A percentile compares a stretch with the other conserved stretches of the same genome.
phyloP scores from a whole-genome alignment of 2,888 invertebrate genomes.

The Xanthia icteritia region DNA sequence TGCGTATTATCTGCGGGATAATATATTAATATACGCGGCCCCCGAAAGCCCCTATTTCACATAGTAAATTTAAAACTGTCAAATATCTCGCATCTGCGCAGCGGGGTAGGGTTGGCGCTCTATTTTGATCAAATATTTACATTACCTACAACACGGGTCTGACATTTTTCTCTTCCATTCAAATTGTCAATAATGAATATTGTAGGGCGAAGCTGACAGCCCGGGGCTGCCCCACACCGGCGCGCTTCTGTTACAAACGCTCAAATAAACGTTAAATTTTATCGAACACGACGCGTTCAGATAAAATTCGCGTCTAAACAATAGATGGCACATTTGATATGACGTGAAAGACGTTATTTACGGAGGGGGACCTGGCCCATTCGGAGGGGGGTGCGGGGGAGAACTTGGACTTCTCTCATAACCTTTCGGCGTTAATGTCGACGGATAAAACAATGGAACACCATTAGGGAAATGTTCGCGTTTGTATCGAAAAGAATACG shows the following conservation, averaged over 20 bases:
- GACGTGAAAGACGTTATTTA: conserved; percentile 66
- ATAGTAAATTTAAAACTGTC: conserved; percentile 68
- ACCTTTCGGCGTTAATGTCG: conserved; percentile 62
- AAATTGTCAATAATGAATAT: conserved; percentile 85
- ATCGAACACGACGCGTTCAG: conserved; percentile 66
- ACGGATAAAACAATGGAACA: conserved; percentile 58
- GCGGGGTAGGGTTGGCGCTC: conserved; percentile 69
- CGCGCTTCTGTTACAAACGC: conserved; percentile 56
- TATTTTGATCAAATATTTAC: conserved; percentile 85
- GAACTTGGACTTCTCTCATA: conserved; percentile 52
- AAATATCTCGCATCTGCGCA: conserved; percentile 71
- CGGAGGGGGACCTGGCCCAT: conserved; percentile 24
- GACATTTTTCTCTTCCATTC: conserved; percentile 84
- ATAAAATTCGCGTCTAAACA: conserved; percentile 71
- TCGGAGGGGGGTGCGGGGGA: conserved; percentile 8
- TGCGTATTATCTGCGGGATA: conserved; percentile 61
- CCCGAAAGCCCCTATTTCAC: conserved; percentile 57
- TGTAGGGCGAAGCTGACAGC: conserved; percentile 67
- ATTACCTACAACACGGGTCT: conserved; percentile 80
- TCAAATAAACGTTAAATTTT: conserved; percentile 69
- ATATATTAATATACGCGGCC: conserved; percentile 58
- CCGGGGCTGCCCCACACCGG: conserved; percentile 53
- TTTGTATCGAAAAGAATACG: conserved; percentile 64
- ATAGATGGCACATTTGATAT: conserved; percentile 65
- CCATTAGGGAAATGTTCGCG: conserved; percentile 56